phyloP scores from a whole-genome alignment of 2,888 invertebrate species.

The Stomorhina lunata region DNA sequence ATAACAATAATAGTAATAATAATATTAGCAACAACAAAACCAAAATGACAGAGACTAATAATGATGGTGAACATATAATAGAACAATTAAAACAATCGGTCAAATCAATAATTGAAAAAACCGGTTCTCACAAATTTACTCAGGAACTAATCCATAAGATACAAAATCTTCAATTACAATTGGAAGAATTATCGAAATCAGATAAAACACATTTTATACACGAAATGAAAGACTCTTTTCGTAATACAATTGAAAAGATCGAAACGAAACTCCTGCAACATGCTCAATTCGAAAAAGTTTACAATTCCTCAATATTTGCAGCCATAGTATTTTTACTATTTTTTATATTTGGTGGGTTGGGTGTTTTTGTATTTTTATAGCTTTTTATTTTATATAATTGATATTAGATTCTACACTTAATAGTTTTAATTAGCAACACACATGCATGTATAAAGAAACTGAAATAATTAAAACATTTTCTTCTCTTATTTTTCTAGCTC shows the following conservation, averaged over 20 bases:
- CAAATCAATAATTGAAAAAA: conserved; percentile 71
- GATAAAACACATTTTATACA: conserved; percentile 73
- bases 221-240: conserved; percentile 74
- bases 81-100: conserved; percentile 73
- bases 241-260: conserved; percentile 71
- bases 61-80: conserved; percentile 67
- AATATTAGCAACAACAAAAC: no score
- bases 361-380: neutral
- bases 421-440: conserved; percentile 5
- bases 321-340: conserved; percentile 73
- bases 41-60: conserved; percentile 10
- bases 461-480: no score
- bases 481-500: conserved; percentile 83
- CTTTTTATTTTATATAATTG: neutral
- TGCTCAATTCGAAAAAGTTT: conserved; percentile 70
- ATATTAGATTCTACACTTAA: neutral
- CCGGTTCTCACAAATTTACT: conserved; percentile 72
- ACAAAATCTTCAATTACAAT: conserved; percentile 70
- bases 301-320: conserved; percentile 72
- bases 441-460: no score
- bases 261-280: conserved; percentile 72
- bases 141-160: conserved; percentile 71
- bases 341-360: conserved; percentile 73
- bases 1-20: neutral
- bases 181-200: conserved; percentile 70